Percentiles rank a stretch among this genome's conserved stretches.
Conservation (phyloP, 2,113 vertebrate species). For the Pterocles orientalis region DNA sequence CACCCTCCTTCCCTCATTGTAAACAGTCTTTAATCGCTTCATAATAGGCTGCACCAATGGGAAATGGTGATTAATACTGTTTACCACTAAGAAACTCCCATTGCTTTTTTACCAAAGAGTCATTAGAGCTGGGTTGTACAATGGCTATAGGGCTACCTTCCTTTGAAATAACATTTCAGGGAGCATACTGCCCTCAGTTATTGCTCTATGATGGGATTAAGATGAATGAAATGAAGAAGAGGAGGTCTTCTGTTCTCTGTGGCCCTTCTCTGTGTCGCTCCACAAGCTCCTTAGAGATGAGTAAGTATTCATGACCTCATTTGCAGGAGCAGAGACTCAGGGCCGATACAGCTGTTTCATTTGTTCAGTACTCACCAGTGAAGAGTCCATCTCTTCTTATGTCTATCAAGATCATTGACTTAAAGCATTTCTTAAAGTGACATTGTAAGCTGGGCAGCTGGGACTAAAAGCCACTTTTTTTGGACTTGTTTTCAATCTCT, state of each 20-base stretch:
- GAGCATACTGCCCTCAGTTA: background rate
- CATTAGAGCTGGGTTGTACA: background rate
- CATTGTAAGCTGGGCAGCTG: background rate
- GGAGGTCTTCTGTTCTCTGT: background rate
- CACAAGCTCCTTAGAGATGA: background rate
- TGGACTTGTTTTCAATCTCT: background rate
- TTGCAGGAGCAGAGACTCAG: background rate
- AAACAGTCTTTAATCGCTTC: slow-evolving; percentile 63
- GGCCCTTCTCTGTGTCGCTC: background rate
- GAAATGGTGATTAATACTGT: slow-evolving; percentile 42
- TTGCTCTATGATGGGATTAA: background rate
- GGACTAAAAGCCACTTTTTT: background rate
- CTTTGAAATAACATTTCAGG: background rate
- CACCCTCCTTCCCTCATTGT: slow-evolving; percentile 2
- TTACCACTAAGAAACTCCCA: slow-evolving; percentile 19
- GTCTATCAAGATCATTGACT: background rate
- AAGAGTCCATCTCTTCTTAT: background rate
- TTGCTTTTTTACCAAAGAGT: slow-evolving; percentile 11
- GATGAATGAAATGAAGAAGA: slow-evolving; percentile 10
- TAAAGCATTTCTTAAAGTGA: background rate
- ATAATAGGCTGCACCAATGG: slow-evolving; percentile 30
- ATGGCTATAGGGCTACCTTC: background rate
- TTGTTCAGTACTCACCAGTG: background rate
- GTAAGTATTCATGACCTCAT: background rate
- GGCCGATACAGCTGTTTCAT: background rate